Evolutionary conservation across 2,888 invertebrate genomes (phyloP).

Genomic region (Octonoba sinensis): DNA sequence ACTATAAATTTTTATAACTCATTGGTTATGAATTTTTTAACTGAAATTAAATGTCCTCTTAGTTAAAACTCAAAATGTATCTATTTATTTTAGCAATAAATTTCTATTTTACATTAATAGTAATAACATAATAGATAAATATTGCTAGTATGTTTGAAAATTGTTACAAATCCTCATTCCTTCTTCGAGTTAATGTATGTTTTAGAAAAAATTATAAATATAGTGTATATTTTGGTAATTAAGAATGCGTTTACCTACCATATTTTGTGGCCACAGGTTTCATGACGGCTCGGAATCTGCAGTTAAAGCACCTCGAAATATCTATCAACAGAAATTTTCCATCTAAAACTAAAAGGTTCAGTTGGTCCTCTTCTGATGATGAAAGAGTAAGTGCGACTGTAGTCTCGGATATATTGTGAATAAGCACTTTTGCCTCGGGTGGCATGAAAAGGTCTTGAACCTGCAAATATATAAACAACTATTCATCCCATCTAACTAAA

Average conservation of each 20-base stretch:
- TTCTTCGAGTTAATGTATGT: too few species aligned
- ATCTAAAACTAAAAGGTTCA: conserved; percentile 29
- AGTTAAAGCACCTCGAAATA: conserved; percentile 38
- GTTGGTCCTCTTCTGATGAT: conserved; percentile 10
- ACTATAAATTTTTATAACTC: too few species aligned
- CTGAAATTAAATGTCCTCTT: too few species aligned
- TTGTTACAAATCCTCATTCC: too few species aligned
- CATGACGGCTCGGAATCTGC: conserved; percentile 36
- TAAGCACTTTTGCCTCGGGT: conserved; percentile 27
- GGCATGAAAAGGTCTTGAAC: conserved; percentile 32
- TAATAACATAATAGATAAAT: too few species aligned
- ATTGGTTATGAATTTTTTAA: too few species aligned
- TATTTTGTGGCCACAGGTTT: conserved; percentile 37
- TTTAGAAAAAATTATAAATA: too few species aligned
- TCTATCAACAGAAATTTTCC: conserved; percentile 35
- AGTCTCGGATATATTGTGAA: conserved; percentile 35
- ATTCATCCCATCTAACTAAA: neutral
- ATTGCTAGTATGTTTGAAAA: too few species aligned
- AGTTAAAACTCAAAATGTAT: too few species aligned
- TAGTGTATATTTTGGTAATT: too few species aligned
- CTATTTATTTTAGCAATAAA: too few species aligned
- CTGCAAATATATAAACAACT: conserved; percentile 1
- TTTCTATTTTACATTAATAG: too few species aligned
- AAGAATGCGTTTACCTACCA: conserved; percentile 12
- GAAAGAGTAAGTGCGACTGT: conserved; percentile 36